Evolutionary conservation across 1,140 invertebrate species (phyloP).

Genomic region (Drosophila erecta): DNA sequence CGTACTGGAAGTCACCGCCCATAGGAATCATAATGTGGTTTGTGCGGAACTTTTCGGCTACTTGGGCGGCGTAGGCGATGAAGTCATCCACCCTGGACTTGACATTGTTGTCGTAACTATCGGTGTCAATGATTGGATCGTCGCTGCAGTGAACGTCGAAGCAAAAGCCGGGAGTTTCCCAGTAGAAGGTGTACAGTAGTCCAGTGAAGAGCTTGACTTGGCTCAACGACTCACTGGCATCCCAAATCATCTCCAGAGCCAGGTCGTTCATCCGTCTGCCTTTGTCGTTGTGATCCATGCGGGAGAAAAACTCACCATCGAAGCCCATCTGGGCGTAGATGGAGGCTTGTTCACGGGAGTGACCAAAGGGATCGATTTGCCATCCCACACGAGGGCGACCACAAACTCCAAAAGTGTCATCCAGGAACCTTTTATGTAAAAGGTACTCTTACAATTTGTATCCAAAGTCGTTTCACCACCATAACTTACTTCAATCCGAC

Average conservation of each 20-base stretch:
- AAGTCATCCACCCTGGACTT: conserved; percentile 87
- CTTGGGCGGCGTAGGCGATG: conserved; percentile 85
- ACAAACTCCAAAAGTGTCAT: conserved; percentile 94
- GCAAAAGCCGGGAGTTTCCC: conserved; percentile 94
- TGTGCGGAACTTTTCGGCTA: conserved; percentile 87
- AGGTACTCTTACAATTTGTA: not conserved
- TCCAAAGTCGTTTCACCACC: no score
- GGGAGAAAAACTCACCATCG: conserved; percentile 94
- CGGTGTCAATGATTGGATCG: conserved; percentile 92
- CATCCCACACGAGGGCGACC: conserved; percentile 93
- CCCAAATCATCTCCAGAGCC: conserved; percentile 82
- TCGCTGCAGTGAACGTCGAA: conserved; percentile 94
- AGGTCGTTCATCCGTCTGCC: conserved; percentile 86
- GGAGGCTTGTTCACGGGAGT: conserved; percentile 94
- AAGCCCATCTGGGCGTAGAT: conserved; percentile 93
- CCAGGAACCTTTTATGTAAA: conserved; percentile 85
- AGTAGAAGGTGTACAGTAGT: conserved; percentile 91
- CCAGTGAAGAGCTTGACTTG: conserved; percentile 89
- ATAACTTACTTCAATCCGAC: conserved; percentile 89
- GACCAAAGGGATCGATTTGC: conserved; percentile 98
- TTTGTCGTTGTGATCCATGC: conserved; percentile 96
- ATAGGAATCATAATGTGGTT: conserved; percentile 95
- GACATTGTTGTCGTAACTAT: conserved; percentile 90
- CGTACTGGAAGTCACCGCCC: conserved; percentile 97
- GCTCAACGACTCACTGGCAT: conserved; percentile 89